Evolutionary conservation across 2,888 invertebrate species (phyloP).

Genomic region (Brachycybe producta): DNA sequence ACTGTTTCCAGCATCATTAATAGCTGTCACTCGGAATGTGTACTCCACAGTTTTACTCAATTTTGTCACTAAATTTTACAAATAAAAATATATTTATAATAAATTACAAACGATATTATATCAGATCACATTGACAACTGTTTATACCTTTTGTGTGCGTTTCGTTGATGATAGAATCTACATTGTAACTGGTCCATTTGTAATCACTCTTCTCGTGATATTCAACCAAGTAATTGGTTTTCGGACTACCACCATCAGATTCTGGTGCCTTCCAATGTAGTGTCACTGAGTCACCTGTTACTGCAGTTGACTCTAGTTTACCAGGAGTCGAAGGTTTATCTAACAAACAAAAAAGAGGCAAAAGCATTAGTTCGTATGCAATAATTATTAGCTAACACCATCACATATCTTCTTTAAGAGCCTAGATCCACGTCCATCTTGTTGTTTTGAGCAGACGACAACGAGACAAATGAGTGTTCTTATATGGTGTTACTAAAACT

Average conservation of each 20-base stretch:
- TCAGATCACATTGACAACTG: slow-evolving; percentile 17
- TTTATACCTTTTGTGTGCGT: slow-evolving; percentile 32
- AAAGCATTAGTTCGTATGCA: background rate
- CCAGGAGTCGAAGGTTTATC: slow-evolving; percentile 58
- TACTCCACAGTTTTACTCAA: slow-evolving; percentile 51
- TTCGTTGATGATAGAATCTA: slow-evolving; percentile 45
- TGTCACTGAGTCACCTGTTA: slow-evolving; percentile 50
- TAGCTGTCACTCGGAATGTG: slow-evolving; percentile 58
- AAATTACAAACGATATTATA: slow-evolving; percentile 1
- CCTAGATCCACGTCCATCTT: too few species aligned
- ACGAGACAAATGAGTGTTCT: too few species aligned
- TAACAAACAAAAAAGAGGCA: slow-evolving; percentile 30
- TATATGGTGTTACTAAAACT: too few species aligned
- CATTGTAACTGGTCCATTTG: slow-evolving; percentile 51
- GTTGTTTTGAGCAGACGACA: too few species aligned
- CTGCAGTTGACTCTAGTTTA: slow-evolving; percentile 52
- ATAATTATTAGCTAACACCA: background rate
- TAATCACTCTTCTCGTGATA: slow-evolving; percentile 46
- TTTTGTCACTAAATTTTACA: slow-evolving; percentile 42
- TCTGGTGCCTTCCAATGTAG: slow-evolving; percentile 60
- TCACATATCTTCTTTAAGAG: background rate
- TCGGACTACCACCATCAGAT: slow-evolving; percentile 56
- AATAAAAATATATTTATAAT: background rate
- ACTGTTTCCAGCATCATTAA: slow-evolving; percentile 62
- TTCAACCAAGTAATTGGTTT: slow-evolving; percentile 56